These are phyloP conservation scores for Idaea straminata DNA, from an alignment of 2,888 invertebrate genomes.

Conservation along the genomic window DNA sequence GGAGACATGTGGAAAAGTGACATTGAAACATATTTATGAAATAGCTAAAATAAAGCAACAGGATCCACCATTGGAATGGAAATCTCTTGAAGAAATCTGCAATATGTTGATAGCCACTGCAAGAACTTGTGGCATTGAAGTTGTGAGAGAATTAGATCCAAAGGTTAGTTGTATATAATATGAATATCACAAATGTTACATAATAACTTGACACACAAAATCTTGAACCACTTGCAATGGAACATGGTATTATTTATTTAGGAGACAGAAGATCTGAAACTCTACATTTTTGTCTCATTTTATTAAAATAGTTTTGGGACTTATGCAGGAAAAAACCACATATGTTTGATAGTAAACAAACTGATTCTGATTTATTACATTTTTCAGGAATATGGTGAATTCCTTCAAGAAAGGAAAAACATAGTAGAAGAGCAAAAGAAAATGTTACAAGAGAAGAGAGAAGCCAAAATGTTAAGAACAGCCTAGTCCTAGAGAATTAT, in stretches of 20 bases:
- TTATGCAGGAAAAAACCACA: too few relatives aligned
- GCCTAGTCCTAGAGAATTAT: slow-evolving; percentile 47
- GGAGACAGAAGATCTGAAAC: too few relatives aligned
- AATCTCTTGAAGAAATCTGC: slow-evolving; percentile 86
- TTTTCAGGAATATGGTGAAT: slow-evolving; percentile 87
- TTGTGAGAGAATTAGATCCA: slow-evolving; percentile 88
- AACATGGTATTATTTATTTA: too few relatives aligned
- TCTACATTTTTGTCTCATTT: not conserved
- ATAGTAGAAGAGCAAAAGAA: slow-evolving; percentile 87
- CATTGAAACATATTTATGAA: slow-evolving; percentile 97
- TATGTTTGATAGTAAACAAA: not conserved
- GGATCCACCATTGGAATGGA: slow-evolving; percentile 87
- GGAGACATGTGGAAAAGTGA: slow-evolving; percentile 93
- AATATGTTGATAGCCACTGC: slow-evolving; percentile 88
- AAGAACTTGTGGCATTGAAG: slow-evolving; percentile 90
- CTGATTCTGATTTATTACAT: slow-evolving; percentile 6
- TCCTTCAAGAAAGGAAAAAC: slow-evolving; percentile 86
- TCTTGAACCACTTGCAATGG: too few relatives aligned
- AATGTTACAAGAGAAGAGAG: slow-evolving; percentile 89
- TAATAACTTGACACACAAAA: too few relatives aligned
- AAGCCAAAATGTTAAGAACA: slow-evolving; percentile 94
- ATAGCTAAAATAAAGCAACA: slow-evolving; percentile 97
- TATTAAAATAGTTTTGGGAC: too few relatives aligned
- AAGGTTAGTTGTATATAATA: slow-evolving; percentile 61
- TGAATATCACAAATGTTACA: too few relatives aligned